Evolutionary conservation across 2,888 invertebrate species (phyloP).

Genomic region (Tenthredo livida): DNA sequence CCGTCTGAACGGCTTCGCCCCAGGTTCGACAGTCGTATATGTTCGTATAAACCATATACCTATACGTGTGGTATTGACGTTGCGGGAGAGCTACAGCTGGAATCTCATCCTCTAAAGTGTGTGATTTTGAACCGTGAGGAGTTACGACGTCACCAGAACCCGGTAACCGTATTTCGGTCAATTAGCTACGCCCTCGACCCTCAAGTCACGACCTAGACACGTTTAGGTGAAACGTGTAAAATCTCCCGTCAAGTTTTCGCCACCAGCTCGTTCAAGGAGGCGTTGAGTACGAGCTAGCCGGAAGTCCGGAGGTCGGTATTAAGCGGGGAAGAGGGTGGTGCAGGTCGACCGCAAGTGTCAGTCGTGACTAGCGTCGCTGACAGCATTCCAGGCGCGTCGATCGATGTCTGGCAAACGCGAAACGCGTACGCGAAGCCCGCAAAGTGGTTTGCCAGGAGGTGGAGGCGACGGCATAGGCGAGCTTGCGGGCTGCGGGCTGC

Average conservation of each 20-base stretch:
- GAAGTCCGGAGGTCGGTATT: conserved; percentile 19
- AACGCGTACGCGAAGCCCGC: conserved; percentile 66
- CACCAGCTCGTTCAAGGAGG: conserved; percentile 13
- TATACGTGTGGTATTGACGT: neutral
- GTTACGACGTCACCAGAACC: neutral
- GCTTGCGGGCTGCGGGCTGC: conserved; percentile 72
- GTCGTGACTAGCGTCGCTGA: conserved; percentile 48
- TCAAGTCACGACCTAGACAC: conserved; percentile 39
- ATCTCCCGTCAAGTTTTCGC: conserved; percentile 22
- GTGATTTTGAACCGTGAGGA: neutral
- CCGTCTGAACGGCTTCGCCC: conserved; percentile 1
- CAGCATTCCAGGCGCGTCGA: conserved; percentile 57
- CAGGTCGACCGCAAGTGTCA: conserved; percentile 50
- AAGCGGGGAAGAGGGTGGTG: conserved; percentile 25
- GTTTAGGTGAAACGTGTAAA: conserved; percentile 12
- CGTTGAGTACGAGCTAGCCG: conserved; percentile 22
- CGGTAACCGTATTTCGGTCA: conserved; percentile 14
- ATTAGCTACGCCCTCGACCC: conserved; percentile 44
- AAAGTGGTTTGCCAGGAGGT: conserved; percentile 67
- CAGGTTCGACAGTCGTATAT: neutral
- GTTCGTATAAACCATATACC: neutral
- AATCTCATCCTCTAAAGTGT: neutral
- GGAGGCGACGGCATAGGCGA: conserved; percentile 57
- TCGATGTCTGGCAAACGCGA: conserved; percentile 66
- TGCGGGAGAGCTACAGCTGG: neutral